phyloP scores from a whole-genome alignment of 2,113 vertebrate genomes.

The Apodemus speciosus region DNA sequence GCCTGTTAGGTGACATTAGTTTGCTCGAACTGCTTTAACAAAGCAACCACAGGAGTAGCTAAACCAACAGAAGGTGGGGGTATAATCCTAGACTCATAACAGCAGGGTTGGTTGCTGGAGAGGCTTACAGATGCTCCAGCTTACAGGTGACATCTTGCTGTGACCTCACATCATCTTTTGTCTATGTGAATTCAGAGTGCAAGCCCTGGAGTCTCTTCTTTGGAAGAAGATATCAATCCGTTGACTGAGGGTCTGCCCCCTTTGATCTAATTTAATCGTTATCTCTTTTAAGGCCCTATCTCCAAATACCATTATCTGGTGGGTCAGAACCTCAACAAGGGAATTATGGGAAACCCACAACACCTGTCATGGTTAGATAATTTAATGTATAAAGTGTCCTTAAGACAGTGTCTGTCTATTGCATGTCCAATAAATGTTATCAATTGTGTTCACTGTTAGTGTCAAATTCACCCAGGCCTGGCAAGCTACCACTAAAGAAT shows the following conservation, averaged over 20 bases:
- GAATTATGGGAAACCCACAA: neutral
- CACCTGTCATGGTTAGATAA: neutral
- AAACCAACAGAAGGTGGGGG: neutral
- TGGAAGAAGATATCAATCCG: neutral
- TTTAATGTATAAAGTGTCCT: neutral
- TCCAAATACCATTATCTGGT: neutral
- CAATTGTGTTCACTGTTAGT: neutral
- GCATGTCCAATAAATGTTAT: neutral
- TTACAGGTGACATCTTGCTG: neutral
- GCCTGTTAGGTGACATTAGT: neutral
- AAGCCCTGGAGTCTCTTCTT: neutral
- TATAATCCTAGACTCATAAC: neutral
- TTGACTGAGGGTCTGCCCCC: neutral
- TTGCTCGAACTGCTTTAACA: neutral
- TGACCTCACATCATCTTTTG: neutral
- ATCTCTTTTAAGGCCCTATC: neutral
- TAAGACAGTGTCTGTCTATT: neutral
- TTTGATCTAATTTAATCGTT: neutral
- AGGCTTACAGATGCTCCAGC: neutral
- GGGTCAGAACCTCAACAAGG: neutral
- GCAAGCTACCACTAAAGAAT: neutral
- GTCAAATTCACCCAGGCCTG: neutral
- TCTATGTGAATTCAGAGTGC: neutral
- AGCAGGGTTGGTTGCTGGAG: neutral
- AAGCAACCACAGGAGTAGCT: neutral